Percentiles rank a stretch among this genome's conserved stretches.
These are phyloP conservation scores for Periphyllus acericola DNA, from an alignment of 2,888 invertebrate species.

Conservation along the genomic window DNA sequence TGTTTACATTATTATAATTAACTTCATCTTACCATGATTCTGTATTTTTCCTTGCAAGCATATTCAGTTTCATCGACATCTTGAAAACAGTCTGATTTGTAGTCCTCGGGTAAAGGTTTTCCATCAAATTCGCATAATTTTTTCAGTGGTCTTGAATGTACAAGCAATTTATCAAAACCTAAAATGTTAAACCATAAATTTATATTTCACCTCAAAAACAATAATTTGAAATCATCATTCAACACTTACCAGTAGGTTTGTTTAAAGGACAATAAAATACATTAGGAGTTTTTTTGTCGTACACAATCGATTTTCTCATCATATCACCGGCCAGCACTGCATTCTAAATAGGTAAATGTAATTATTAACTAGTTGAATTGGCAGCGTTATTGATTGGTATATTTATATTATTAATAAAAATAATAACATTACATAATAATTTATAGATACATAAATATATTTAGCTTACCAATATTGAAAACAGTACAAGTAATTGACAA, in stretches of 20 bases:
- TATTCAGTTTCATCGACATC: conserved; percentile 82
- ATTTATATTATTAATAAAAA: background rate
- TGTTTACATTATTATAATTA: background rate
- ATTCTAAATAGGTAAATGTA: conserved; percentile 59
- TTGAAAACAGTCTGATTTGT: conserved; percentile 82
- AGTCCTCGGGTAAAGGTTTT: conserved; percentile 75
- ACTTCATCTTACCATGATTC: conserved; percentile 77
- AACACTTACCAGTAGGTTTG: conserved; percentile 73
- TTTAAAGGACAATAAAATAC: conserved; percentile 83
- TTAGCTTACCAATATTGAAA: conserved; percentile 45
- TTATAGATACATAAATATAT: too few relatives aligned
- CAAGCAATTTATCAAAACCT: conserved; percentile 78
- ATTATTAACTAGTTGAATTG: background rate
- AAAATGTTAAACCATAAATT: conserved; percentile 23
- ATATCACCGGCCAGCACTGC: conserved; percentile 73
- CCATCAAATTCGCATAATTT: conserved; percentile 82
- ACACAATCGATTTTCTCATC: conserved; percentile 81
- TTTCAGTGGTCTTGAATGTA: conserved; percentile 75
- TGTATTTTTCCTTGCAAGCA: conserved; percentile 82
- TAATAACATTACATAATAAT: too few relatives aligned
- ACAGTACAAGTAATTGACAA: conserved; percentile 39
- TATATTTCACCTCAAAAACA: background rate
- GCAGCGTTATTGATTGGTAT: background rate
- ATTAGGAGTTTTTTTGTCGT: conserved; percentile 81
- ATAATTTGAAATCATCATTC: background rate